Base-by-base conservation (phyloP, 2,888 invertebrate species). In the Agrochola lychnidis region DNA sequence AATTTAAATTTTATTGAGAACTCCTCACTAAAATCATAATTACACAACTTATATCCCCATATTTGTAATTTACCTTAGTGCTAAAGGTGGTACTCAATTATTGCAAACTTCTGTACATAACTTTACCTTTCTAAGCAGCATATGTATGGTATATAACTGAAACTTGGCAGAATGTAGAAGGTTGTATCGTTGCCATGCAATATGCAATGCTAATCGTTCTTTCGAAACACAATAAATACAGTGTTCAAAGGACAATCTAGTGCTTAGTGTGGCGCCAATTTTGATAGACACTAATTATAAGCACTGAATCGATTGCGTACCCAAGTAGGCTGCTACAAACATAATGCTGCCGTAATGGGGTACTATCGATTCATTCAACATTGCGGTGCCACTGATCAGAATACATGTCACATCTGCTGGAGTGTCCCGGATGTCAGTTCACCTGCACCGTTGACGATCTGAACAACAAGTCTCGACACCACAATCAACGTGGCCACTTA, bases 81-180 rank as follows among this genome's bases (percentile, higher is more conserved):
- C 7, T 30, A n/a, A 48, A 30, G 14, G 25, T 51, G 30, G 5
- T 68, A n/a, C 10, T n/a, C n/a, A 59, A 51, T 61, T 22, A 71
- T 25, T n/a, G 0, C 36, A 73, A 73, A 30, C 2, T 9, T n/a
- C 19, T 2, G 10, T 53, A 72, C 7, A 30, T 53, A 30, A 62
- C 22, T 61, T 68, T 40, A 63, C 14, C 14, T n/a, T 7, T 25
- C 22, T 25, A 16, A 45, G 0, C n/a, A 79, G 22, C 70, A 83
- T 83, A 83, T 83, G 73, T 71, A 82, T 85, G 57, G 36, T 76
- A 45, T 85, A 70, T 36, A 63, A 22, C 76, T 76, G 76, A 73
- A 85, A 62, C 82, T 83, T 83, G 83, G 83, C 83, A 83, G 63
- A 40, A 57, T 22, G 12, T 16, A 62, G 76, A 85, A 81, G 82